phyloP scores from a whole-genome alignment of 2,797 vertebrate genomes.

The Melanogrammus aeglefinus region DNA sequence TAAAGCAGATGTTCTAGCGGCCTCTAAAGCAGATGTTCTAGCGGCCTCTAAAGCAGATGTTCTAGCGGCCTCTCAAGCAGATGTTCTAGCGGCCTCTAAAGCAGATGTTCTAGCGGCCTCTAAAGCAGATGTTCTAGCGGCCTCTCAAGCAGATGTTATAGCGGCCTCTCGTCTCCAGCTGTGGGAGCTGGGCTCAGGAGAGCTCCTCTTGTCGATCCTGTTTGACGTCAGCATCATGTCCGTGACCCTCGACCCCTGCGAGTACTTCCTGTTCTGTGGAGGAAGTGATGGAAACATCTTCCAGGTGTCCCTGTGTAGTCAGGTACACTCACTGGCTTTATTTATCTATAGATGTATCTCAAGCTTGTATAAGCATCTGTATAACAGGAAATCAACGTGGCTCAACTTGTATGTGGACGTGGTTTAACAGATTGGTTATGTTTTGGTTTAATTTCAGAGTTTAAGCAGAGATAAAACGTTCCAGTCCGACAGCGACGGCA shows the following conservation, averaged over 20 bases:
- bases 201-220: slow-evolving; percentile 87
- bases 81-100: too few species aligned
- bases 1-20: too few species aligned
- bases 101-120: too few species aligned
- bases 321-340: slow-evolving; percentile 65
- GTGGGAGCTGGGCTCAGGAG: slow-evolving; percentile 92
- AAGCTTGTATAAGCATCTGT: too few species aligned
- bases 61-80: too few species aligned
- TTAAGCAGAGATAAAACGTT: slow-evolving; percentile 84
- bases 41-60: too few species aligned
- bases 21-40: too few species aligned
- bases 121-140: too few species aligned
- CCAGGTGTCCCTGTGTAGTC: slow-evolving; percentile 86
- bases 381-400: too few species aligned
- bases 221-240: slow-evolving; percentile 91
- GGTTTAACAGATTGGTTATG: slow-evolving; percentile 8
- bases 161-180: slow-evolving; percentile 69
- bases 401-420: too few species aligned
- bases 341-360: too few species aligned
- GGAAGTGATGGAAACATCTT: slow-evolving; percentile 90
- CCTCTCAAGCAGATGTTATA: background rate
- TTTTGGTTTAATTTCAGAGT: slow-evolving; percentile 64
- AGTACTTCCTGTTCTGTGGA: slow-evolving; percentile 91
- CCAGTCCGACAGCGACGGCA: slow-evolving; percentile 80
- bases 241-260: slow-evolving; percentile 88